Base-by-base conservation (phyloP, 1,140 invertebrate genomes). In the Dendrolimus punctatus region DNA sequence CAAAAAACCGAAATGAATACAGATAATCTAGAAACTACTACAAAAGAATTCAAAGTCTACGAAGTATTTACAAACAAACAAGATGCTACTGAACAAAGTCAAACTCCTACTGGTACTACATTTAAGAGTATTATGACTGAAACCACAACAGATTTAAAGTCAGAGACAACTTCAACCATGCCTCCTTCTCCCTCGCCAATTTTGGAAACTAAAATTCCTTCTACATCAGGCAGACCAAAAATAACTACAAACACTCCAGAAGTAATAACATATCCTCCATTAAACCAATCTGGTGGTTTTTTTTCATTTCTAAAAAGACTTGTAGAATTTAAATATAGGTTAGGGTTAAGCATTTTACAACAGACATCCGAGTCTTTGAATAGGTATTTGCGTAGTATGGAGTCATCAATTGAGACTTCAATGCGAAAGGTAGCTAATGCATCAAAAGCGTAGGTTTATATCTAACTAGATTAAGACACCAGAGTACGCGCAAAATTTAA, bases 321-420 rank as follows among this genome's bases (percentile, higher is more conserved):
- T 5, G 67, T 88, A 52, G 86, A 88, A 53, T 87, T 88, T 51
- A 88, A 88, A 62, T 76, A 83, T 39, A 71, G 80, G 66, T 60
- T 88, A 38, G 87, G 87, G 6, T 67, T 88, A 51, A 83, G 80
- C 41, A 77, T 88, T 60, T 55, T 88, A 39, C 84, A 87, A 66
- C 80, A 66, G 6, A 88, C 85, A 4, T 80, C 84, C 6, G 81
- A 88, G 46, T 76, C 77, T 43, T 57, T 88, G 41, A 83, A 78
- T 53, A 82, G 75, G 64, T 87, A 87, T 69, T 72, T 87, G 42
- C 64, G 72, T 43, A 78, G 71, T 61, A 73, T 85, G 60, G 78
- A 85, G 52, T 68, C 72, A 37, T 62, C 71, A 10, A 73, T 85
- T 58, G 78, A 85, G 52, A 68, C 72, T 39, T 62, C 71, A 10